These are phyloP conservation scores for Sprattus sprattus DNA, from an alignment of 2,113 vertebrate species.

Conservation along the genomic window DNA sequence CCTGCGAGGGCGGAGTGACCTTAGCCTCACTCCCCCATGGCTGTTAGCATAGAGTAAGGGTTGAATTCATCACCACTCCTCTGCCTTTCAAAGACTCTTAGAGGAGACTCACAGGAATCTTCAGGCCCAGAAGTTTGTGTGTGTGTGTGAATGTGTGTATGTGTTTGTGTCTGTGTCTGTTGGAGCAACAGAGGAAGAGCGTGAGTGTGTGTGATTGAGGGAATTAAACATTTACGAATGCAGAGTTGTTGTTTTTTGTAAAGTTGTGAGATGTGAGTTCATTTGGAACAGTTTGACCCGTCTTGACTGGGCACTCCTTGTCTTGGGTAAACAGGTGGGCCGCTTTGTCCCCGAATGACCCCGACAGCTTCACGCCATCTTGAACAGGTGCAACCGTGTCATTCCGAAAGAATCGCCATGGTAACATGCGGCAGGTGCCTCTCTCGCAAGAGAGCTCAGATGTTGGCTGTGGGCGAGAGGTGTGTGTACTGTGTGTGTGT, in stretches of 20 bases:
- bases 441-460: conserved; percentile 14
- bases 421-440: conserved; percentile 38
- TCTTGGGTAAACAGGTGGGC: neutral
- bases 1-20: no score
- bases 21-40: neutral
- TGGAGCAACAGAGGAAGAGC: neutral
- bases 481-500: neutral
- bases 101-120: neutral
- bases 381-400: conserved; percentile 41
- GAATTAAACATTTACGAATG: neutral
- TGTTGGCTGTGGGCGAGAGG: neutral
- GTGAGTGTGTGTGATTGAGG: neutral
- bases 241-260: no score
- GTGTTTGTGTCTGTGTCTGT: neutral
- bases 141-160: neutral
- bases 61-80: neutral
- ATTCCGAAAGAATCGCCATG: conserved; percentile 44
- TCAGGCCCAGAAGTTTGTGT: neutral
- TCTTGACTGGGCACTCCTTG: neutral
- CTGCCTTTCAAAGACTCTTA: neutral
- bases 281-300: neutral
- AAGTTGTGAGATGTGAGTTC: no score
- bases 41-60: neutral
- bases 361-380: neutral
- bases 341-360: conserved; percentile 24